A percentile compares a stretch with the other conserved stretches of the same genome.
These are phyloP conservation scores for Nestor notabilis DNA, from an alignment of 2,113 vertebrate species.

Conservation along the genomic window DNA sequence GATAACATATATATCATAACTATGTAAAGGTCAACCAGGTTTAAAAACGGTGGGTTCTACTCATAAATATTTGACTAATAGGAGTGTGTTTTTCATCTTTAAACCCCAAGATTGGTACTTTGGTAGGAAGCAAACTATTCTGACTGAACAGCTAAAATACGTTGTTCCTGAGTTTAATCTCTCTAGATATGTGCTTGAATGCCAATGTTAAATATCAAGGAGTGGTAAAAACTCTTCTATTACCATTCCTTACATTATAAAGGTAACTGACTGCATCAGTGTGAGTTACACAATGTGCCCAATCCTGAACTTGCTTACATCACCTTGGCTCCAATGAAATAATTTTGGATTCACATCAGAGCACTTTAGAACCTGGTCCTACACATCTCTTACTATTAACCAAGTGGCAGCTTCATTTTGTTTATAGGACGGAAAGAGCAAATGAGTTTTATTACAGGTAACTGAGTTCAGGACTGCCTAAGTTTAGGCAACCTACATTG, in stretches of 20 bases:
- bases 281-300: background rate
- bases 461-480: background rate
- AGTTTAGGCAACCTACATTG: background rate
- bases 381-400: background rate
- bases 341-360: background rate
- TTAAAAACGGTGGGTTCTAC: constrained; percentile 66
- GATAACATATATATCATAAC: constrained; percentile 68
- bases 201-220: background rate
- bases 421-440: background rate
- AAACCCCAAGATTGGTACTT: constrained; percentile 33
- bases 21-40: constrained; percentile 70
- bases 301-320: background rate
- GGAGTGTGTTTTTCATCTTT: constrained; percentile 16
- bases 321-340: background rate
- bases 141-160: constrained; percentile 34
- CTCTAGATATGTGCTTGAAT: background rate
- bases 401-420: background rate
- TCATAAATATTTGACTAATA: constrained; percentile 74
- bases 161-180: background rate
- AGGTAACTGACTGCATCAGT: background rate
- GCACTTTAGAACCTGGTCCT: background rate
- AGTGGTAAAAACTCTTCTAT: constrained; percentile 4
- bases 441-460: background rate
- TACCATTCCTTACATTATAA: background rate
- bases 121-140: constrained; percentile 35